Evolutionary conservation across 1,140 invertebrate genomes (phyloP).

Genomic region (Melanaphis sacchari): DNA sequence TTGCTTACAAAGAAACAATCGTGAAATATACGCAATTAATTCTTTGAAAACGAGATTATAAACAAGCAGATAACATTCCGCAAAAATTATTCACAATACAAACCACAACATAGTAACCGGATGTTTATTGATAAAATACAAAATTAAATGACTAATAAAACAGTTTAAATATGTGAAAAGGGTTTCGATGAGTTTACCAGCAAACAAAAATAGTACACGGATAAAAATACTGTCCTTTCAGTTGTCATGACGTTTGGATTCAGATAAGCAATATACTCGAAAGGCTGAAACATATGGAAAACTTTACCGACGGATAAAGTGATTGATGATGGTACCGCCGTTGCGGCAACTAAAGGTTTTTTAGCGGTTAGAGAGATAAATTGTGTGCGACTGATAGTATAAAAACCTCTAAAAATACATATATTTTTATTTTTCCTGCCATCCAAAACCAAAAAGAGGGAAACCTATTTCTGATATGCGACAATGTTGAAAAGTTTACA

Average conservation of each 20-base stretch:
- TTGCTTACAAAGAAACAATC: conserved; percentile 23
- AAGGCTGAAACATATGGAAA: conserved; percentile 48
- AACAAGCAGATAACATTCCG: not conserved
- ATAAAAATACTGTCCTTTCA: conserved; percentile 48
- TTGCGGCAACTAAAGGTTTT: conserved; percentile 43
- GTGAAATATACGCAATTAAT: not conserved
- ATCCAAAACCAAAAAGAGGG: not conserved
- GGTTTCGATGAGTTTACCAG: conserved; percentile 1
- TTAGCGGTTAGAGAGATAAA: conserved; percentile 51
- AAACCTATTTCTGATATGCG: conserved; percentile 40
- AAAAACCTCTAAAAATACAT: conserved; percentile 52
- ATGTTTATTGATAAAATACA: not conserved
- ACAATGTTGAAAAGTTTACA: conserved; percentile 51
- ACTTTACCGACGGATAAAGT: conserved; percentile 48
- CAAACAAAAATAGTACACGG: not conserved
- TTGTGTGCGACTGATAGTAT: conserved; percentile 47
- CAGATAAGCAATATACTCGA: conserved; percentile 50
- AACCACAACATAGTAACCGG: not conserved
- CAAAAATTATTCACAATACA: not conserved
- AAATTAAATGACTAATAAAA: conserved; percentile 14
- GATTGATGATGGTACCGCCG: conserved; percentile 49
- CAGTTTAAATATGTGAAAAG: not conserved
- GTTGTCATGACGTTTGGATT: conserved; percentile 31
- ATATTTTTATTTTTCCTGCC: conserved; percentile 36
- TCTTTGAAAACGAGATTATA: not conserved